phyloP scores from a whole-genome alignment of 2,797 vertebrate genomes.

The Danio jaintianensis region DNA sequence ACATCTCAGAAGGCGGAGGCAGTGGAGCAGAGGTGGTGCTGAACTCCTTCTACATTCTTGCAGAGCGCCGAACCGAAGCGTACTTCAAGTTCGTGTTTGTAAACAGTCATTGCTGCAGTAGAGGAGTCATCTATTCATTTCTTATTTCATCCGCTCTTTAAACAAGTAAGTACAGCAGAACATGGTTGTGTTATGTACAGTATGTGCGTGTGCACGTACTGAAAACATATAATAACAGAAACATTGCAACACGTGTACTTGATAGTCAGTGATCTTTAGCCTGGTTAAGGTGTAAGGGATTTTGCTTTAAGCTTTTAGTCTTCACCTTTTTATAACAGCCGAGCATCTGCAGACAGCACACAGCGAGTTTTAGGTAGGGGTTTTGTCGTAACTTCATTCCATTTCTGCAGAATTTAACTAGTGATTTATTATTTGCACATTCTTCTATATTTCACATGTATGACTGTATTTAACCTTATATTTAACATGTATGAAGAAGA shows the following conservation, averaged over 20 bases:
- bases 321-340: neutral
- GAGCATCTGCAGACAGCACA: neutral
- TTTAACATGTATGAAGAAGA: no score
- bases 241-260: neutral
- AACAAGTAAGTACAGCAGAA: constrained; percentile 7
- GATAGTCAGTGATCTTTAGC: constrained; percentile 5
- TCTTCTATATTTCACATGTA: no score
- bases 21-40: neutral
- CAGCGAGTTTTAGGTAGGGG: neutral
- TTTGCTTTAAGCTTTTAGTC: neutral
- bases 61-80: neutral
- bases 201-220: neutral
- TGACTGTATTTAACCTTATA: no score
- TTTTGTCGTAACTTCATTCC: neutral
- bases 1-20: neutral
- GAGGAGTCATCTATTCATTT: neutral
- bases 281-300: constrained; percentile 9
- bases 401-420: neutral
- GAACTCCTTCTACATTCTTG: neutral
- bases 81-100: neutral
- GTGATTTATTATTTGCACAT: neutral
- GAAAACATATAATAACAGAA: neutral
- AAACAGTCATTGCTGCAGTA: neutral
- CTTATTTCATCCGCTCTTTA: neutral
- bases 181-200: neutral